Evolutionary conservation across 92 coral and sea anemone genomes (phyloP), one percentile per base, ranked within the genome.

Genomic region (Actinernus sp.): DNA sequence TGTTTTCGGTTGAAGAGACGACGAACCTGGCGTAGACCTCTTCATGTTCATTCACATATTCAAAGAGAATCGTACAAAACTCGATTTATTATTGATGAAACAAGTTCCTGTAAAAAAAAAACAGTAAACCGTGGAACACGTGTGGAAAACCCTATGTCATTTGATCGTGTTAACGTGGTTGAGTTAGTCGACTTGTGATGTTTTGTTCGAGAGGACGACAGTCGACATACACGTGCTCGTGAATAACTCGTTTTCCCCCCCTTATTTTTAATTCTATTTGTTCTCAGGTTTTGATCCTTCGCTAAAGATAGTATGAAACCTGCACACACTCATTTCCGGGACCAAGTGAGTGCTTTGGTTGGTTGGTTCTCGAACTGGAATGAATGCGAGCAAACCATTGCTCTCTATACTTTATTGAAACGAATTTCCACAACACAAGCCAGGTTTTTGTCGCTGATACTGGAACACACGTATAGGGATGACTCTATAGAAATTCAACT

Each of bases 361-460:
- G 83, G 75, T 55, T 95, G 99, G 99, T 95, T 95, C 60, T 77
- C 85, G 23, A 79, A 84, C 73, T 95, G 99, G 99, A 95, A 95
- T 31, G 99, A 95, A 26, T 95, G 99, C 38, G 99, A 95, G 48
- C 93, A 89, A 58, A 95, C 99, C 3, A 95, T 95, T 14, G 99
- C 97, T 3, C 76, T 95, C 23, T 95, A 95, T 72, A 87, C 97
- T 4, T 64, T 95, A 19, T 84, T 95, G 14, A 92, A 79, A 22
- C 79, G 97, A 44, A 95, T 95, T 43, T 83, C 93, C 3, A 92
- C 93, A 13, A 95, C 92, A 2, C 99, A 95, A 64, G 99, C 99
- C 13, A 62, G 86, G 49, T 95, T 95, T 74, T 61, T 95, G 36
- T 95, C 99, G 12, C 69, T 95, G 13, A 92, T 95, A 31, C 50